Base-by-base conservation (phyloP, 2,888 invertebrate genomes). In the Papilio demoleus region DNA sequence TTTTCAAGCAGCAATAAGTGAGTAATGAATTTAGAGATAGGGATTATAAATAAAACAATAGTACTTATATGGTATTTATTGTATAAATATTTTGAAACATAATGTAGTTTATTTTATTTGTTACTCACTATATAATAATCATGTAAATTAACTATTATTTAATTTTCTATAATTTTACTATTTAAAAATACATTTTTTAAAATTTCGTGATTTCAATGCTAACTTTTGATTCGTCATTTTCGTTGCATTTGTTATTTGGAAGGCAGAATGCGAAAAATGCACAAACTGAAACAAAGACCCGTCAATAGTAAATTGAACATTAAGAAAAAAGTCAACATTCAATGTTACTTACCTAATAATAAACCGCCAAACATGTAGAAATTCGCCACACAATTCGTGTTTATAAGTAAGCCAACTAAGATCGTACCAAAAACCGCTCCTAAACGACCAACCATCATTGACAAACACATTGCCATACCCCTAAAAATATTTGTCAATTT, bases 361-460 rank as follows among this genome's bases (percentile, higher is more conserved):
- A 92, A 77, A 19, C 86, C 89, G 24, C 94, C 94, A 67, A 94
- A 94, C 0, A 92, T 77, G 75, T 94, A 94, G 78, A 95, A 94
- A 0, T 95, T 94, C 9, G 93, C 86, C 80, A 94, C 93, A 76
- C 95, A 95, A 59, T 90, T 89, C 0, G 85, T 83, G 74, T 95
- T 94, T 71, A 95, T 90, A 19, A 95, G 87, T 62, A 93, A 78
- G 0, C 95, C 95, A 53, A 95, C 94, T 0, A 94, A 82, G 64
- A 95, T 86, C 62, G 95, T 94, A 60, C 95, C 95, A 1, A 93
- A 76, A 62, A 95, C 93, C 0, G 95, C 95, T 0, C 95, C 95
- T 0, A 90, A 70, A 58, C 95, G 89, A 12, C 95, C 95, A 0
- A 94, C 79, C 85, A 94, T 94, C 82, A 95, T 93, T 2, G 93